Evolutionary conservation across 2,888 invertebrate genomes (phyloP).

Genomic region (Cylindroiulus punctatus): DNA sequence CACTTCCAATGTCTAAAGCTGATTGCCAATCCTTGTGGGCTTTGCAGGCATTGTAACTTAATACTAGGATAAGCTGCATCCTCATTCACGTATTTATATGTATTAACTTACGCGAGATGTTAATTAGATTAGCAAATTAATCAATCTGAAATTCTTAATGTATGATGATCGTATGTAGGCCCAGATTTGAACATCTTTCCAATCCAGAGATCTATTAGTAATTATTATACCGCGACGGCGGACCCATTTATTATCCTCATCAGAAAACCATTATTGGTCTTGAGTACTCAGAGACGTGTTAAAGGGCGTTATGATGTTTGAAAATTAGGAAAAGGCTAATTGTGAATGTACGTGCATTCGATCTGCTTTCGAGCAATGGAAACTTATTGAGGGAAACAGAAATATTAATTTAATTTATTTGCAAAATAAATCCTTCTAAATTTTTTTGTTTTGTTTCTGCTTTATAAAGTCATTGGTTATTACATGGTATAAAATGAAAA

Average conservation of each 20-base stretch:
- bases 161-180: constrained; percentile 16
- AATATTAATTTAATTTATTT: background rate
- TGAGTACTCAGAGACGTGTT: background rate
- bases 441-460: no score
- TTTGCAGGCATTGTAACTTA: constrained; percentile 43
- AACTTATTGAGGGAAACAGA: background rate
- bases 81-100: constrained; percentile 45
- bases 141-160: constrained; percentile 43
- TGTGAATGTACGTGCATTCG: background rate
- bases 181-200: constrained; percentile 26
- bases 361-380: no score
- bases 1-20: constrained; percentile 40
- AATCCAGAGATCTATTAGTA: constrained; percentile 28
- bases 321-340: background rate
- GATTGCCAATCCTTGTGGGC: constrained; percentile 43
- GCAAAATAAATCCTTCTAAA: no score
- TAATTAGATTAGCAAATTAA: constrained; percentile 45
- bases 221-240: constrained; percentile 33
- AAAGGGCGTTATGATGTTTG: background rate
- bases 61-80: constrained; percentile 38
- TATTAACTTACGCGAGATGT: constrained; percentile 43
- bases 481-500: no score
- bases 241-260: constrained; percentile 14
- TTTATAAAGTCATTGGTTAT: no score
- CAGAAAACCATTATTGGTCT: background rate